phyloP scores from a whole-genome alignment of 2,113 vertebrate species.

The Corvus moneduloides region DNA sequence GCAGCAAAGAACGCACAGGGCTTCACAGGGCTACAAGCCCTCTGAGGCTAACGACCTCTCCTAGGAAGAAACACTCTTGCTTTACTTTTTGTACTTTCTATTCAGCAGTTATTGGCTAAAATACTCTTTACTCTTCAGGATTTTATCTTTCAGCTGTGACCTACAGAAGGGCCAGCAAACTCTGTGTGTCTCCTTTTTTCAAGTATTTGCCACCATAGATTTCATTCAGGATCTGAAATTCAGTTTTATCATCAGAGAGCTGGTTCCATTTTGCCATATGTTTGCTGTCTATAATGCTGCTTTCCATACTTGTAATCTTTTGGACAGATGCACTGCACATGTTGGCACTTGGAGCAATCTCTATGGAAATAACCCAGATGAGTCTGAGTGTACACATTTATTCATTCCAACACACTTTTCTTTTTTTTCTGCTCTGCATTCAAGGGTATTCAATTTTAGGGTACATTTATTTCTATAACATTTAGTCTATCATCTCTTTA shows the following conservation, averaged over 20 bases:
- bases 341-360: neutral
- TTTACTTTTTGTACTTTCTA: neutral
- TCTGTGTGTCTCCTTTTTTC: neutral
- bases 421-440: neutral
- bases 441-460: neutral
- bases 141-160: neutral
- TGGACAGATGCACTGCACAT: neutral
- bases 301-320: neutral
- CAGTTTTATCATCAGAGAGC: neutral
- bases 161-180: neutral
- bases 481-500: neutral
- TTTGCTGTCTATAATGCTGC: neutral
- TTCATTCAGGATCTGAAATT: neutral
- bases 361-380: neutral
- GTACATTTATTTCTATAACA: neutral
- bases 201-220: neutral
- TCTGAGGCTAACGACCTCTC: neutral
- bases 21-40: neutral
- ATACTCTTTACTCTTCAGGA: neutral
- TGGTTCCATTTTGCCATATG: neutral
- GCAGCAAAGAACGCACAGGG: neutral
- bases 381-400: neutral
- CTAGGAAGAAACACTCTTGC: neutral
- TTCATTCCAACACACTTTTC: neutral
- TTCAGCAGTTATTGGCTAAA: neutral